Percentiles rank a stretch among this genome's conserved stretches.
Evolutionary conservation across 1,140 invertebrate species (phyloP).

Genomic region (Caerostris darwini): DNA sequence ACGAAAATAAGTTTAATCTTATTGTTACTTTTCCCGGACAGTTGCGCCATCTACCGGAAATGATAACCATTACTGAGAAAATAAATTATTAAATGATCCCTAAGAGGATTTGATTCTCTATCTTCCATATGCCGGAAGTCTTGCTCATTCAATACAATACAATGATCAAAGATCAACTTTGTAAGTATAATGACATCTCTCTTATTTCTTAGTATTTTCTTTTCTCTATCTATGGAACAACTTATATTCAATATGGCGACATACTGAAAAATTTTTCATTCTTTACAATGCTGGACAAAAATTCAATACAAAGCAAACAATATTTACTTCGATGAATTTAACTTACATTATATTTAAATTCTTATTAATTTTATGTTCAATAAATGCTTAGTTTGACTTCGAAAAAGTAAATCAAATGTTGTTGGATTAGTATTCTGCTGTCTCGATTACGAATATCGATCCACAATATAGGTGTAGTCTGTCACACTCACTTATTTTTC

Average conservation of each 20-base stretch:
- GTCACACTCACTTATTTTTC: background rate
- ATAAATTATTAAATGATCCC: constrained; percentile 19
- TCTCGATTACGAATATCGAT: background rate
- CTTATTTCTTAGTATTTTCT: background rate
- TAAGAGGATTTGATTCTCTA: constrained; percentile 24
- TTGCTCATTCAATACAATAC: background rate
- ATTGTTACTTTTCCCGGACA: constrained; percentile 18
- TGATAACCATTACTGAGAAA: background rate
- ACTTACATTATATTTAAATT: background rate
- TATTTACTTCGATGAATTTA: background rate
- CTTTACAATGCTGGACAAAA: background rate
- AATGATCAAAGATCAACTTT: background rate
- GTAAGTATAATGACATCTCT: background rate
- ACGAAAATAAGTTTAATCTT: background rate
- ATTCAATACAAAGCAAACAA: background rate
- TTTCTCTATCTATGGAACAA: background rate
- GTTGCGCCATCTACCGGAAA: constrained; percentile 38
- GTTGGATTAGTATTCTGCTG: background rate
- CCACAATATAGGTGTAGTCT: constrained; percentile 12
- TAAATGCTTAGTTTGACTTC: background rate
- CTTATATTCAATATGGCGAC: constrained; percentile 15
- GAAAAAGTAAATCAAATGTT: background rate
- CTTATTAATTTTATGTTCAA: background rate
- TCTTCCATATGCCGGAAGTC: background rate
- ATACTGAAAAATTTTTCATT: background rate